These are phyloP conservation scores for Meles meles DNA, from an alignment of 2,113 vertebrate genomes.

Conservation along the genomic window DNA sequence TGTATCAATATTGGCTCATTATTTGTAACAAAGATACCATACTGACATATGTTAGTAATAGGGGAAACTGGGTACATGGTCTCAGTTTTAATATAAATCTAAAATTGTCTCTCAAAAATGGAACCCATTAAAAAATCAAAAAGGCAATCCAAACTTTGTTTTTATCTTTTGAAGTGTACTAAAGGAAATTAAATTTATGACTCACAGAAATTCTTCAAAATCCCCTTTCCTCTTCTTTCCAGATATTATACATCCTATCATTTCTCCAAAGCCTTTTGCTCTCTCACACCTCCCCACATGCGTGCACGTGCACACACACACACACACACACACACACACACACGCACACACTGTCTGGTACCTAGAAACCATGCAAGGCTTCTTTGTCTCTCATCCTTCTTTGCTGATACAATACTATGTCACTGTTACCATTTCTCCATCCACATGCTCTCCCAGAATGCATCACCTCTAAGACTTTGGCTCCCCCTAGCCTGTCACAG, in stretches of 20 bases:
- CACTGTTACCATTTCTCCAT: not conserved
- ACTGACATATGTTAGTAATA: not conserved
- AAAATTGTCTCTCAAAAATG: not conserved
- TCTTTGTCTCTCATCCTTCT: not conserved
- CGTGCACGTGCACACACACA: fast-evolving
- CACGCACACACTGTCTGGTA: not conserved
- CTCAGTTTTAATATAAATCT: not conserved
- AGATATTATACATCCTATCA: not conserved
- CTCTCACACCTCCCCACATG: not conserved
- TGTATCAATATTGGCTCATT: not conserved
- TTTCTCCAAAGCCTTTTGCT: not conserved
- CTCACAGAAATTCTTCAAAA: not conserved
- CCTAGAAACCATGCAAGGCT: not conserved
- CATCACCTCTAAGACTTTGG: not conserved
- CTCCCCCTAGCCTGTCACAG: not conserved
- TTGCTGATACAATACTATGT: not conserved
- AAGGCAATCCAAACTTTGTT: not conserved
- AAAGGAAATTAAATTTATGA: not conserved
- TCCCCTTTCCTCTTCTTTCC: not conserved
- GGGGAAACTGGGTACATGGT: not conserved
- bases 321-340: too few relatives aligned
- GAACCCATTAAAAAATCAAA: not conserved
- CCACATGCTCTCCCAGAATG: not conserved
- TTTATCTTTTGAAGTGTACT: not conserved
- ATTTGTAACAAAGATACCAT: not conserved